Percentiles rank a stretch among this genome's conserved stretches.
phyloP scores from a whole-genome alignment of 1,140 invertebrate genomes.

The Drosophila watanabei region DNA sequence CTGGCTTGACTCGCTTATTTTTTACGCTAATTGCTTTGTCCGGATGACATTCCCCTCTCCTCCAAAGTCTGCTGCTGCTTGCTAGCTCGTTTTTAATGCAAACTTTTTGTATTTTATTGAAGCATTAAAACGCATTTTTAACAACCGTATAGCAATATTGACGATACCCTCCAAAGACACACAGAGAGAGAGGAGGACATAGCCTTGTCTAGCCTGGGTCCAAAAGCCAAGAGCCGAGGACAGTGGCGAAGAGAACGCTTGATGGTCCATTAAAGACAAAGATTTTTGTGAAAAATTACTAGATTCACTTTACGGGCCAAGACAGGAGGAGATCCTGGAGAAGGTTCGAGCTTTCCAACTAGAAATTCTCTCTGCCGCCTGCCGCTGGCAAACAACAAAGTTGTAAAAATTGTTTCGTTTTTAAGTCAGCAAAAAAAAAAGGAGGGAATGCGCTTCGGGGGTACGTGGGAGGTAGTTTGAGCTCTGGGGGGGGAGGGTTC shows the following conservation, averaged over 20 bases:
- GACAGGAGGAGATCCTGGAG: not conserved
- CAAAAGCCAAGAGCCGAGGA: slow-evolving; percentile 45
- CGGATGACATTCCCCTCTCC: slow-evolving; percentile 3
- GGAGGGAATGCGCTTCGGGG: slow-evolving; percentile 8
- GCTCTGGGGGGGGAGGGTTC: not conserved
- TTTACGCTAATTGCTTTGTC: slow-evolving; percentile 81
- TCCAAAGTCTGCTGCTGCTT: no score
- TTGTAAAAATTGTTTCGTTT: slow-evolving; percentile 85
- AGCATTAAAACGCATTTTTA: slow-evolving; percentile 85
- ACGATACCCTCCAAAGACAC: slow-evolving; percentile 27
- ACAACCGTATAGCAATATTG: slow-evolving; percentile 81
- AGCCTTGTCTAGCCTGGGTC: slow-evolving; percentile 49
- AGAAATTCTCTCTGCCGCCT: slow-evolving; percentile 72
- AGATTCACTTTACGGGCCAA: slow-evolving; percentile 65
- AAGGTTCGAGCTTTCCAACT: slow-evolving; percentile 42
- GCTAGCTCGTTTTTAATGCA: slow-evolving; percentile 63
- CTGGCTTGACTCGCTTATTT: slow-evolving; percentile 29
- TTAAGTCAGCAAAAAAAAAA: slow-evolving; percentile 45
- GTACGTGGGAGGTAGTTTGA: not conserved
- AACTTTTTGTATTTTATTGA: slow-evolving; percentile 85
- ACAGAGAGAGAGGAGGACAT: not conserved
- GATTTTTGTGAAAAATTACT: slow-evolving; percentile 84
- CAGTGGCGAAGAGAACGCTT: slow-evolving; percentile 48
- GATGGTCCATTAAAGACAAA: slow-evolving; percentile 85
- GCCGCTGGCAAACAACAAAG: slow-evolving; percentile 83